These are phyloP conservation scores for Drosophila bunnanda DNA, from an alignment of 2,888 invertebrate genomes.

Conservation along the genomic window DNA sequence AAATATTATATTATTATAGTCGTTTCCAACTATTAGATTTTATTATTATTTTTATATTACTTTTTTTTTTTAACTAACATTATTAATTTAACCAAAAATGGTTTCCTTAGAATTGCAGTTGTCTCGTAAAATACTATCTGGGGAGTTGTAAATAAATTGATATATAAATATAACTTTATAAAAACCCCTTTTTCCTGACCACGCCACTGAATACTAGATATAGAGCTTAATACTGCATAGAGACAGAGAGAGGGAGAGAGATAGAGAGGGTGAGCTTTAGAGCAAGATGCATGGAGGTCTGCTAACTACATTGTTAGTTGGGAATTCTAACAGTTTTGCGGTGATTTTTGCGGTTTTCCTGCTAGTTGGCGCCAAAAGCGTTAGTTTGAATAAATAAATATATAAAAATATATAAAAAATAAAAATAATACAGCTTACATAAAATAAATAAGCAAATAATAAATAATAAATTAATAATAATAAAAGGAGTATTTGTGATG, in stretches of 20 bases:
- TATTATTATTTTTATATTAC: background rate
- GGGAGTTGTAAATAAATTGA: background rate
- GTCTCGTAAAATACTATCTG: background rate
- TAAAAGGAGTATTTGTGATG: no score
- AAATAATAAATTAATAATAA: no score
- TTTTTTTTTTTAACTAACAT: background rate
- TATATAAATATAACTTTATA: background rate
- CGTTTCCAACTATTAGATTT: background rate
- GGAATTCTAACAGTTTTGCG: constrained; percentile 48
- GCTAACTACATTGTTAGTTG: constrained; percentile 25
- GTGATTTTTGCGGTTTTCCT: constrained; percentile 62
- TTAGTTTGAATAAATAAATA: background rate
- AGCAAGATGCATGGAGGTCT: background rate
- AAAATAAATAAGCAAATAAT: no score
- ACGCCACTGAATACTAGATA: background rate
- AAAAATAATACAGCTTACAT: no score
- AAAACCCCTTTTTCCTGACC: background rate
- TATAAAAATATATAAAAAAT: no score
- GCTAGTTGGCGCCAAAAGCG: constrained; percentile 65
- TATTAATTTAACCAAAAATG: background rate
- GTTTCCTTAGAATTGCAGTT: background rate
- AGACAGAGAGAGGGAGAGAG: background rate
- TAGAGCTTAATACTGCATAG: background rate
- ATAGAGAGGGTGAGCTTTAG: background rate
- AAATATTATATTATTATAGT: background rate